phyloP scores from a whole-genome alignment of 1,140 invertebrate species.

The Diuraphis noxia region DNA sequence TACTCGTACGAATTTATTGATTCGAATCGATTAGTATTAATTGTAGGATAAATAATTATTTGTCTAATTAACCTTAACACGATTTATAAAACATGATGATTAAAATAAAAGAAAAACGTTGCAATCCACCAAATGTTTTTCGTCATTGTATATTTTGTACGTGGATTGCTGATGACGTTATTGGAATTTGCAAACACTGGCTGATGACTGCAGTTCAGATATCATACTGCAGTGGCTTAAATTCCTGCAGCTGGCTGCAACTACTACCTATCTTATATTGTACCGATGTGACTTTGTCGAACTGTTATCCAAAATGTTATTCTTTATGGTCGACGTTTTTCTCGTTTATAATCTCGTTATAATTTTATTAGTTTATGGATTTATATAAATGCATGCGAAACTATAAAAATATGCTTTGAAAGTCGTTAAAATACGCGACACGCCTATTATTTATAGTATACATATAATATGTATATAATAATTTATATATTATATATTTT shows the following conservation, averaged over 20 bases:
- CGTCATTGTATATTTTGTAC: not conserved
- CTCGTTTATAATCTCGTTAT: not conserved
- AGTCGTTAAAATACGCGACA: not conserved
- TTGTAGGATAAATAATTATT: not conserved
- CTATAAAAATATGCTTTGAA: not conserved
- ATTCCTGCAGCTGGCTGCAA: not conserved
- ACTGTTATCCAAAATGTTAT: too few relatives aligned
- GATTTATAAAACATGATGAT: not conserved
- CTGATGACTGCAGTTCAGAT: not conserved
- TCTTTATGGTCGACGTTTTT: not conserved
- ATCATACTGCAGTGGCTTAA: not conserved
- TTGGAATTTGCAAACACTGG: not conserved
- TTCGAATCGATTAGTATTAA: not conserved
- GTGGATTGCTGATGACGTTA: not conserved
- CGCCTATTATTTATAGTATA: not conserved
- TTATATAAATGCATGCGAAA: not conserved
- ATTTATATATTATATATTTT: constrained; percentile 10
- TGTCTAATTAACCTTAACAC: not conserved
- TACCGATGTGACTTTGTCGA: not conserved
- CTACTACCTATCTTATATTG: not conserved
- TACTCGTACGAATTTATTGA: not conserved
- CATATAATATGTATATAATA: not conserved
- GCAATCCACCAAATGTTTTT: not conserved
- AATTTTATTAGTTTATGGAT: not conserved
- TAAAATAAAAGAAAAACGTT: not conserved